Base-by-base conservation (phyloP, 2,888 invertebrate species). In the Parasteatoda lunata region DNA sequence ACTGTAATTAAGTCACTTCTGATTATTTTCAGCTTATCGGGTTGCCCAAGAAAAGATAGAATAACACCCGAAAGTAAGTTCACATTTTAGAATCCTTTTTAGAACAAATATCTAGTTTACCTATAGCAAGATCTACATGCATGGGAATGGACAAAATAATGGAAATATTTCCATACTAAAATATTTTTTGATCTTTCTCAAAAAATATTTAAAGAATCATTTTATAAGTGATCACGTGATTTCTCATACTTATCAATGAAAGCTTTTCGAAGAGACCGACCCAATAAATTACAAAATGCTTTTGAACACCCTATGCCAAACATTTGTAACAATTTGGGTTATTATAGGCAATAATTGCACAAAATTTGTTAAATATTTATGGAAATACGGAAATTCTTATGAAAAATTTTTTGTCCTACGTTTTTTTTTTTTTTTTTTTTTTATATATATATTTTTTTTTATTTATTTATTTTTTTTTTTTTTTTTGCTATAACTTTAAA, bases 41-140 rank as follows among this genome's bases (percentile, higher is more conserved):
- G 99, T 93, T 99, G 99, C 94, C 99, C 99, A 91, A 95, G 97
- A 93, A 98, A 97, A 94, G 97, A 97, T 94, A 97, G 97, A 94
- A 95, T 97, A 91, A 97, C 98, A 91, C 96, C 97, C 92, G 98
- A 98, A 95, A 96, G 98, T 98, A 95, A 97, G 97, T 97, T 73
- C 47, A 70, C 13, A n/a, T 59, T 59, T 54, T 59, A 13, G 4
- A 59, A 13, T 59, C 9, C n/a, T 59, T 59, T n/a, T 54, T 9
- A 54, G 11, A 7, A 15, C 9, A 68, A 30, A 15, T 68, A 66
- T 68, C 1, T 9, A 30, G n/a, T 15, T 68, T 15, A 9, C 15
- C 15, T 45, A 30, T 30, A 0, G 30, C 0, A 30, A 30, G 30
- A 30, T n/a, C n/a, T n/a, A n/a, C n/a, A n/a, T 30, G 2, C 30